These are phyloP conservation scores for Cichladusa arquata DNA, from an alignment of 2,113 vertebrate genomes.

Conservation along the genomic window DNA sequence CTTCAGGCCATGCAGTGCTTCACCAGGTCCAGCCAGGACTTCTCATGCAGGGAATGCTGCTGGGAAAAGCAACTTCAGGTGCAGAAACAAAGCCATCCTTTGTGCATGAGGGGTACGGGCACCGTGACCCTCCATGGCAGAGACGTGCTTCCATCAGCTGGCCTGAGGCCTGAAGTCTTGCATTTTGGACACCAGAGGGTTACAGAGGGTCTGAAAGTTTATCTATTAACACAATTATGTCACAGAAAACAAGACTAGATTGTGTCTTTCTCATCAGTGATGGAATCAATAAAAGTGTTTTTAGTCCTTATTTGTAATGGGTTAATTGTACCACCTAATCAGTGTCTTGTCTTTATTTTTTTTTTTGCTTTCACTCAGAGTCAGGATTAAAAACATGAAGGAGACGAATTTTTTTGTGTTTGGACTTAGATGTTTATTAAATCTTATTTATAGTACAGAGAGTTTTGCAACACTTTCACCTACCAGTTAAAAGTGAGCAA, in stretches of 20 bases:
- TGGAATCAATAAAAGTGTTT: background rate
- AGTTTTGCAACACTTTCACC: too few relatives aligned
- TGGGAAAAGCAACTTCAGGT: background rate
- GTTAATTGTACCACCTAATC: too few relatives aligned
- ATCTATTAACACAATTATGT: background rate
- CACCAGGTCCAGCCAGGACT: background rate
- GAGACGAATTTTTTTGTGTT: too few relatives aligned
- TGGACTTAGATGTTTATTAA: too few relatives aligned
- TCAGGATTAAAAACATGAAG: too few relatives aligned
- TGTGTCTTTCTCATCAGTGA: background rate
- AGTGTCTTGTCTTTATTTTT: too few relatives aligned
- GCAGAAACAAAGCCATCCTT: background rate
- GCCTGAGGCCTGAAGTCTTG: background rate
- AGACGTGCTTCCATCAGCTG: background rate
- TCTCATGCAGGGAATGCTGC: background rate
- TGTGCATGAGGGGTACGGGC: background rate
- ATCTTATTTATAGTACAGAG: too few relatives aligned
- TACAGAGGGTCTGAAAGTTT: background rate
- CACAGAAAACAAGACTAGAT: background rate
- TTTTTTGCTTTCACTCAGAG: too few relatives aligned
- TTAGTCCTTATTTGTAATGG: background rate
- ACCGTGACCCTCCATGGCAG: fast-evolving
- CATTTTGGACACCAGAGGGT: background rate
- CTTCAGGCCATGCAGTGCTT: background rate
- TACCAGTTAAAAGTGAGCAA: too few relatives aligned